Evolutionary conservation across 2,888 invertebrate species (phyloP).

Genomic region (Leucoma salicis): DNA sequence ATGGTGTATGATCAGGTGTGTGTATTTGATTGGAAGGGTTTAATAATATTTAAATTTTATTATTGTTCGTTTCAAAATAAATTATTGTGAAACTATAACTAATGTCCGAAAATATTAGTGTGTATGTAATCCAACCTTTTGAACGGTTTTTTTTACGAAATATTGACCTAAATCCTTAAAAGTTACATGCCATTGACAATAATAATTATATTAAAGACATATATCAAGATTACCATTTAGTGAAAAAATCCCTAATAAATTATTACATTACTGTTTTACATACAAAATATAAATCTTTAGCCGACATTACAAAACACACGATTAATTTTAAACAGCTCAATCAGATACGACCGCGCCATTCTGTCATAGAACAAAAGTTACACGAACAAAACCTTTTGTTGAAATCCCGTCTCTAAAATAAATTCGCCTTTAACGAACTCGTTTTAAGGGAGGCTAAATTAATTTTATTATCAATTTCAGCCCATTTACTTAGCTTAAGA

Average conservation of each 20-base stretch:
- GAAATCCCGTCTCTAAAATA: conserved; percentile 33
- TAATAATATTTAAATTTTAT: no score
- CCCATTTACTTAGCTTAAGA: conserved; percentile 39
- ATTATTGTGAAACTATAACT: no score
- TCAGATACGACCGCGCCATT: conserved; percentile 26
- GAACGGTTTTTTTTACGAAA: no score
- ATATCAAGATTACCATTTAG: no score
- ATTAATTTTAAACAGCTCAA: conserved; percentile 26
- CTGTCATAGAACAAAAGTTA: conserved; percentile 31
- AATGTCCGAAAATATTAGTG: no score
- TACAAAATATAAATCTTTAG: conserved; percentile 16
- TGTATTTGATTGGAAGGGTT: no score
- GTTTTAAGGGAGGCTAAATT: conserved; percentile 31
- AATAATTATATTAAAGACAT: no score
- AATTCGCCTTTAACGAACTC: conserved; percentile 28
- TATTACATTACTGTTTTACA: not conserved
- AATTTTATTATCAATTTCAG: conserved; percentile 39
- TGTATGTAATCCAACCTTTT: no score
- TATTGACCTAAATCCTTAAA: no score
- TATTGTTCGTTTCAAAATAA: no score
- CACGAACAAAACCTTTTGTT: conserved; percentile 39
- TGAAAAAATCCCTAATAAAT: not conserved
- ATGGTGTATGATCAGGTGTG: no score
- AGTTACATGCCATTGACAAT: no score
- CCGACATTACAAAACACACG: conserved; percentile 21